These are phyloP conservation scores for Drosophila bocqueti DNA, from an alignment of 1,140 invertebrate genomes.

Conservation along the genomic window DNA sequence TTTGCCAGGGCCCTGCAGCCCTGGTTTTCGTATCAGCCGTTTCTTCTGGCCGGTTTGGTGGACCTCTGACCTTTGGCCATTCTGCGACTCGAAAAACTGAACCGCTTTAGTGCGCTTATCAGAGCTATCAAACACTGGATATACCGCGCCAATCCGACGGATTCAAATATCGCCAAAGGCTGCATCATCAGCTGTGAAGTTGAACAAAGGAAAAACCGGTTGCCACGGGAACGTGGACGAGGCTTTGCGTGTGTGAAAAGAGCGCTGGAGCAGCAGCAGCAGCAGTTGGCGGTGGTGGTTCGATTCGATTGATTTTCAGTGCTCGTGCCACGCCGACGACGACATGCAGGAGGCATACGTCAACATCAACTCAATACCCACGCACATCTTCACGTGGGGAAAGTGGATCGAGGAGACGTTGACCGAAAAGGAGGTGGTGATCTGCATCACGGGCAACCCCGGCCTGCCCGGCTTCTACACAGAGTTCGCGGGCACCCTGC, in stretches of 20 bases:
- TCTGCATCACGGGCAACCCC: slow-evolving; percentile 90
- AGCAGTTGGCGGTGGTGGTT: not conserved
- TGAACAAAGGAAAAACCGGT: slow-evolving; percentile 61
- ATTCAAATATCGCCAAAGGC: slow-evolving; percentile 20
- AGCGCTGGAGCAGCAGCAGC: slow-evolving; percentile 13
- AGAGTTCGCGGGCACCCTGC: slow-evolving; percentile 88
- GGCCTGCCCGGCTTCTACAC: slow-evolving; percentile 90
- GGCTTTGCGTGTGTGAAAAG: slow-evolving; percentile 22
- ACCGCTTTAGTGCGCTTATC: slow-evolving; percentile 7
- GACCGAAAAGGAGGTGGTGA: slow-evolving; percentile 86
- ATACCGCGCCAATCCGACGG: slow-evolving; percentile 22
- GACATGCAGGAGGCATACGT: slow-evolving; percentile 87
- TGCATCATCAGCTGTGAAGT: not conserved
- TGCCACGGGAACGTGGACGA: slow-evolving; percentile 31
- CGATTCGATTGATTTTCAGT: slow-evolving; percentile 55
- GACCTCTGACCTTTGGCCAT: slow-evolving; percentile 58
- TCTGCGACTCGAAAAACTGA: slow-evolving; percentile 2
- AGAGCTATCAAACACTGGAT: slow-evolving; percentile 33
- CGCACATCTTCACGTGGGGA: slow-evolving; percentile 89
- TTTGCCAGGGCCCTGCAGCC: not conserved
- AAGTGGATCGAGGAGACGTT: slow-evolving; percentile 88
- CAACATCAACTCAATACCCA: slow-evolving; percentile 88
- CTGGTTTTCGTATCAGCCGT: slow-evolving; percentile 27
- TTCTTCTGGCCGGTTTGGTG: slow-evolving; percentile 9
- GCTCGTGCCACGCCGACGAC: slow-evolving; percentile 67